Conservation (phyloP, 92 coral and sea anemone species). For the Porites rus region DNA sequence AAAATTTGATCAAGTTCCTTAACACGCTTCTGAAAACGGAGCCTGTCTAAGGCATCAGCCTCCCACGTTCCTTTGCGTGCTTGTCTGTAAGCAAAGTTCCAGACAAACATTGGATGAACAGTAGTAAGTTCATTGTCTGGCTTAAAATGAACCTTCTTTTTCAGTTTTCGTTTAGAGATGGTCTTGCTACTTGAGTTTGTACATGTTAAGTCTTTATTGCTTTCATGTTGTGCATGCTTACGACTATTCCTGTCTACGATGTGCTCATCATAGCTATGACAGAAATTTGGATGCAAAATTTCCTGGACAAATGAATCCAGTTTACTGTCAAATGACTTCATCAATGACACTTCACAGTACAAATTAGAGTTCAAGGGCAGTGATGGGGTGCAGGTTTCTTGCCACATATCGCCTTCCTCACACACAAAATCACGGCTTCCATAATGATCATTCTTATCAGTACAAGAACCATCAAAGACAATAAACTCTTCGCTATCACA, state of each 20-base stretch:
- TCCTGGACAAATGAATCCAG: slow-evolving; percentile 32
- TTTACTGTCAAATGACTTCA: slow-evolving; percentile 3
- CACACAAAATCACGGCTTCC: slow-evolving; percentile 22
- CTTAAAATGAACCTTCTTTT: slow-evolving; percentile 78
- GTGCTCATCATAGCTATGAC: neutral
- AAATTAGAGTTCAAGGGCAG: neutral
- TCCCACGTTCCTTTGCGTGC: slow-evolving; percentile 96
- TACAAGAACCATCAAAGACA: slow-evolving; percentile 22
- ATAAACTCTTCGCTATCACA: slow-evolving; percentile 25
- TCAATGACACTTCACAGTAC: neutral
- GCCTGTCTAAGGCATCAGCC: slow-evolving; percentile 80
- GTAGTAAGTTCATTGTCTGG: slow-evolving; percentile 68
- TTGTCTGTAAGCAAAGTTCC: slow-evolving; percentile 90
- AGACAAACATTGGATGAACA: slow-evolving; percentile 73
- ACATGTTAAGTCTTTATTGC: neutral
- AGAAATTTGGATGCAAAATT: slow-evolving; percentile 8
- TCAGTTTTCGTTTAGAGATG: neutral
- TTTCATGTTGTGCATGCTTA: neutral
- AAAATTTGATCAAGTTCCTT: slow-evolving; percentile 72
- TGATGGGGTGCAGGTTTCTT: neutral
- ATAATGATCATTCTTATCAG: slow-evolving; percentile 10
- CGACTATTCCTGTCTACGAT: neutral
- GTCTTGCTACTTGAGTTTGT: neutral
- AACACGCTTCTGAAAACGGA: slow-evolving; percentile 83
- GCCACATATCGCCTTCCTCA: neutral